Conservation (phyloP, 2,113 vertebrate genomes). For the Paralichthys olivaceus region DNA sequence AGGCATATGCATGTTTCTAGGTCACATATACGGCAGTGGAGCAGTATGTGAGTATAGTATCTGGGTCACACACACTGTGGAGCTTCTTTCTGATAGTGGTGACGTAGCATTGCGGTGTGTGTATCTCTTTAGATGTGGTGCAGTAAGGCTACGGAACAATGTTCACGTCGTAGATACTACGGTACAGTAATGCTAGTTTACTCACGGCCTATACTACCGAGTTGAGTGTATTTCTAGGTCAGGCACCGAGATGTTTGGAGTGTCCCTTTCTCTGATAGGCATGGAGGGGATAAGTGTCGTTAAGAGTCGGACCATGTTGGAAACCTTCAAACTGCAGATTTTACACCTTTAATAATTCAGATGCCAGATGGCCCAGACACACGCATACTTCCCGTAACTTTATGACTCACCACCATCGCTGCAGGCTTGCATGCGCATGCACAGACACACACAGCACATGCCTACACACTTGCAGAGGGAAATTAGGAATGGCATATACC, state of each 20-base stretch:
- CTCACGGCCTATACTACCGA: conserved; percentile 1
- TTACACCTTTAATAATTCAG: conserved; percentile 80
- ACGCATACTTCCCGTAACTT: conserved; percentile 62
- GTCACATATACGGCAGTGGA: conserved; percentile 69
- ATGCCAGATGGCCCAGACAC: conserved; percentile 71
- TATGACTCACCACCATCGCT: conserved; percentile 72
- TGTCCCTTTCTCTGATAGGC: conserved; percentile 38
- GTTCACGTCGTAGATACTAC: conserved; percentile 19
- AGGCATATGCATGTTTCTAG: conserved; percentile 76
- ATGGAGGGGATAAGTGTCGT: conserved; percentile 34
- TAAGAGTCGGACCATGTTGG: conserved; percentile 56
- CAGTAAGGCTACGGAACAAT: conserved; percentile 37
- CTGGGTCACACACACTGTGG: conserved; percentile 74
- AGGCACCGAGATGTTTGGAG: conserved; percentile 16
- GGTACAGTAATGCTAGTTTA: conserved; percentile 27
- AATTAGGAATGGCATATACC: conserved; percentile 36
- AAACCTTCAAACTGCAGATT: conserved; percentile 75
- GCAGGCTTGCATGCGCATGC: neutral
- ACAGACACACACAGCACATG: conserved; percentile 27
- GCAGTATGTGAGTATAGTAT: conserved; percentile 67
- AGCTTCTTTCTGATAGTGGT: conserved; percentile 71
- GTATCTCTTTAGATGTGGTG: conserved; percentile 71
- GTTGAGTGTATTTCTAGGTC: conserved; percentile 59
- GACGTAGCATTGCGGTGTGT: conserved; percentile 75
- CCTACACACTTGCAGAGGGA: conserved; percentile 22